Evolutionary conservation across 2,113 vertebrate genomes (phyloP).

Genomic region (Pipa parva): DNA sequence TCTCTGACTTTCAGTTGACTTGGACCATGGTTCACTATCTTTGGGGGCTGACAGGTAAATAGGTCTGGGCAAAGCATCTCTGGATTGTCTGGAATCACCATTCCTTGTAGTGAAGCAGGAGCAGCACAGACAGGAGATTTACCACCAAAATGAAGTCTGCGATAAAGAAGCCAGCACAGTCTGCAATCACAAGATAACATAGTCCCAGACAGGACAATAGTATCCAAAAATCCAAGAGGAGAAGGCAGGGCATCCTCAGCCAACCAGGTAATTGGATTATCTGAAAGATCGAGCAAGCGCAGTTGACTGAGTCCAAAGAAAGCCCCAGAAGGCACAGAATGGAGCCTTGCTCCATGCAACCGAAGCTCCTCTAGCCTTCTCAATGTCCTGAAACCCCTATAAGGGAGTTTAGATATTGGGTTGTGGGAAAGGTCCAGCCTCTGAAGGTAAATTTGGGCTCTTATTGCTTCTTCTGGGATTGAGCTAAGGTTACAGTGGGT

Average conservation of each 20-base stretch:
- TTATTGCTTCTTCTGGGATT: constrained; percentile 72
- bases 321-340: constrained; percentile 70
- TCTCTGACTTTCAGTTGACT: constrained; percentile 68
- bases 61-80: constrained; percentile 68
- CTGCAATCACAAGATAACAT: constrained; percentile 83
- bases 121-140: constrained; percentile 70
- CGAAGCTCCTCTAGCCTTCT: constrained; percentile 76
- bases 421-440: constrained; percentile 81
- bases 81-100: constrained; percentile 71
- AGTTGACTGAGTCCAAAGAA: constrained; percentile 75
- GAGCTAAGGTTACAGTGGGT: constrained; percentile 73
- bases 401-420: constrained; percentile 71
- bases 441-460: constrained; percentile 69
- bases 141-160: constrained; percentile 70
- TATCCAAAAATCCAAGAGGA: constrained; percentile 68
- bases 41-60: constrained; percentile 73
- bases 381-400: constrained; percentile 52
- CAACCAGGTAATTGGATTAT: constrained; percentile 73
- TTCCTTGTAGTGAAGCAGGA: constrained; percentile 58
- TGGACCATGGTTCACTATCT: constrained; percentile 60
- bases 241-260: constrained; percentile 79
- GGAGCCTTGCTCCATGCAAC: constrained; percentile 68
- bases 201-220: constrained; percentile 74
- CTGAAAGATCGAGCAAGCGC: constrained; percentile 74
- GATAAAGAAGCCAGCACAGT: constrained; percentile 77